phyloP scores from a whole-genome alignment of 2,797 vertebrate species.

The Orientallactaga sibirica region DNA sequence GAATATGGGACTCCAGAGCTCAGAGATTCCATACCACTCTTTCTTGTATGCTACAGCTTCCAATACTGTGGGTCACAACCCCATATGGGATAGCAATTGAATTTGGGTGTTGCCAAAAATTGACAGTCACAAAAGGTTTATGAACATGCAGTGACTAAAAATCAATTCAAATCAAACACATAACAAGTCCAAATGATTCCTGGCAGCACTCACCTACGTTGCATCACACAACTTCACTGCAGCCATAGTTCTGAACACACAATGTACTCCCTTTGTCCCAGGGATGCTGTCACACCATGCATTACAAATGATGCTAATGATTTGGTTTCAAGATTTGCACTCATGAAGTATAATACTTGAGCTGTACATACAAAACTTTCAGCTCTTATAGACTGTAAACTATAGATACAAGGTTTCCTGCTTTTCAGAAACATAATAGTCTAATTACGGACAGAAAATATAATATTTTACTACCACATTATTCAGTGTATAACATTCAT shows the following conservation, averaged over 20 bases:
- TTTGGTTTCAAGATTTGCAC: background rate
- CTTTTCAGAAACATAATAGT: background rate
- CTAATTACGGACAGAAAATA: background rate
- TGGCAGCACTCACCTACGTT: background rate
- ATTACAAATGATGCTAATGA: background rate
- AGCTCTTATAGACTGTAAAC: background rate
- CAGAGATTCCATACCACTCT: background rate
- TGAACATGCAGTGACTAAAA: background rate
- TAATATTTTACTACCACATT: background rate
- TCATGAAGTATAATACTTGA: background rate
- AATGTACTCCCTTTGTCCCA: background rate
- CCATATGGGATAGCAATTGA: background rate
- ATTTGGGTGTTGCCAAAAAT: background rate
- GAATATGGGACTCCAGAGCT: background rate
- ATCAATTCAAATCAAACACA: background rate
- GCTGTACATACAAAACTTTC: background rate
- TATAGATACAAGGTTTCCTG: no score
- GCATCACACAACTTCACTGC: background rate
- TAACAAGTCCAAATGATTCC: background rate
- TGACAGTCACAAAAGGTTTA: background rate
- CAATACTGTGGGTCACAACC: background rate
- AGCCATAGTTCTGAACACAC: background rate
- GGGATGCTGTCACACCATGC: background rate
- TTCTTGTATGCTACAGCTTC: background rate
- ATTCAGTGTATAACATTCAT: background rate